A percentile compares a stretch with the other conserved stretches of the same genome.
Evolutionary conservation across 2,797 vertebrate species (phyloP).

Genomic region (Channa striata): DNA sequence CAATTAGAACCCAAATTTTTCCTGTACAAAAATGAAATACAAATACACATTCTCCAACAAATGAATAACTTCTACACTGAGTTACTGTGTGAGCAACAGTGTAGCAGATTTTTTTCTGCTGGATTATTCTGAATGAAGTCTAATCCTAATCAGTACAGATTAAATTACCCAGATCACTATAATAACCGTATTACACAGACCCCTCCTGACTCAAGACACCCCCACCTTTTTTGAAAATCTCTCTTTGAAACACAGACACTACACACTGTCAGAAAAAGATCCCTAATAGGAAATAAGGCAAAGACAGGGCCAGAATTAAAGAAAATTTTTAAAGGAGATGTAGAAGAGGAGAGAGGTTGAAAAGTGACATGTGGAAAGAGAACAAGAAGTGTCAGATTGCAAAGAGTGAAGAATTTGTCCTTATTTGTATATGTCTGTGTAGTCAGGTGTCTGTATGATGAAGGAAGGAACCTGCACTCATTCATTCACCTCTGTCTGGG

Average conservation of each 20-base stretch:
- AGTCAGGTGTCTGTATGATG: conserved; percentile 7
- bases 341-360: not conserved
- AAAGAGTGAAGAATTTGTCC: no score
- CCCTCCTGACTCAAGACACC: conserved; percentile 29
- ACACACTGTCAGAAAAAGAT: not conserved
- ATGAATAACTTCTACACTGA: not conserved
- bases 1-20: no score
- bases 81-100: not conserved
- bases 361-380: not conserved
- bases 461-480: conserved; percentile 8
- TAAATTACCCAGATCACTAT: conserved; percentile 73
- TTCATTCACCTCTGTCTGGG: conserved; percentile 18
- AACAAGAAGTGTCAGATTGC: no score
- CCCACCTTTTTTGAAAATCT: conserved; percentile 9
- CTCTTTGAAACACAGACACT: not conserved
- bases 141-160: conserved; percentile 74
- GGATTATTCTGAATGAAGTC: conserved; percentile 67
- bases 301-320: not conserved
- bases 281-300: not conserved
- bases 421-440: no score
- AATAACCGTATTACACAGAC: conserved; percentile 72
- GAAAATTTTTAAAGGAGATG: no score
- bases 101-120: conserved; percentile 38
- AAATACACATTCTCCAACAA: no score
- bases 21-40: not conserved